Evolutionary conservation across 2,113 vertebrate species (phyloP).

Genomic region (Elephas maximus): DNA sequence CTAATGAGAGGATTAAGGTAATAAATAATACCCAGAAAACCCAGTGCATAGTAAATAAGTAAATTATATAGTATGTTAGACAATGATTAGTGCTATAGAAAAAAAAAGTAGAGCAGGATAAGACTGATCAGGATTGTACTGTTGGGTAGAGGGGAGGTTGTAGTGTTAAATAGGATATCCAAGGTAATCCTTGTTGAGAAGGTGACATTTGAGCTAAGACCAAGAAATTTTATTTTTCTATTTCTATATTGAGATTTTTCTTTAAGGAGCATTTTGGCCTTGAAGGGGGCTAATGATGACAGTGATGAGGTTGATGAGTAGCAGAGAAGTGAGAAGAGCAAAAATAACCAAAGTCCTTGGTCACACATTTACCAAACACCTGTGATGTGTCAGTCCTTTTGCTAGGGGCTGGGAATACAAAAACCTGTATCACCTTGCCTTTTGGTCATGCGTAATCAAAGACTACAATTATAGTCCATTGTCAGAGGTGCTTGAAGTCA

Average conservation of each 20-base stretch:
- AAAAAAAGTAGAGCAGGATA: not conserved
- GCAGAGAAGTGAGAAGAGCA: not conserved
- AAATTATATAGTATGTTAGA: not conserved
- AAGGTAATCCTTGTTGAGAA: not conserved
- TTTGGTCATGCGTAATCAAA: not conserved
- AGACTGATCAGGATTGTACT: not conserved
- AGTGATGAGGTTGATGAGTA: not conserved
- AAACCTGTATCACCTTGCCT: not conserved
- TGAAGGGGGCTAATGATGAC: not conserved
- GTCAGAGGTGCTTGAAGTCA: not conserved
- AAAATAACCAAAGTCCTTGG: not conserved
- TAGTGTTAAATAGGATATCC: not conserved
- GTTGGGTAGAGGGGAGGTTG: too few relatives aligned
- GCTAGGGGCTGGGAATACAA: not conserved
- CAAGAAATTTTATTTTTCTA: not conserved
- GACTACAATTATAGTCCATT: not conserved
- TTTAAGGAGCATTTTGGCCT: constrained; percentile 28
- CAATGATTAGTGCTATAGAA: not conserved
- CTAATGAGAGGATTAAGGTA: not conserved
- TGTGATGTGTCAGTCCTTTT: not conserved
- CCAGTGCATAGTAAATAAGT: not conserved
- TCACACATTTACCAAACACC: not conserved
- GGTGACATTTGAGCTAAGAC: too few relatives aligned
- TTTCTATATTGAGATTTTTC: not conserved
- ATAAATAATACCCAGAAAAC: not conserved